These are phyloP conservation scores for Notolepis coatsorum DNA, from an alignment of 2,797 vertebrate species.

Conservation along the genomic window DNA sequence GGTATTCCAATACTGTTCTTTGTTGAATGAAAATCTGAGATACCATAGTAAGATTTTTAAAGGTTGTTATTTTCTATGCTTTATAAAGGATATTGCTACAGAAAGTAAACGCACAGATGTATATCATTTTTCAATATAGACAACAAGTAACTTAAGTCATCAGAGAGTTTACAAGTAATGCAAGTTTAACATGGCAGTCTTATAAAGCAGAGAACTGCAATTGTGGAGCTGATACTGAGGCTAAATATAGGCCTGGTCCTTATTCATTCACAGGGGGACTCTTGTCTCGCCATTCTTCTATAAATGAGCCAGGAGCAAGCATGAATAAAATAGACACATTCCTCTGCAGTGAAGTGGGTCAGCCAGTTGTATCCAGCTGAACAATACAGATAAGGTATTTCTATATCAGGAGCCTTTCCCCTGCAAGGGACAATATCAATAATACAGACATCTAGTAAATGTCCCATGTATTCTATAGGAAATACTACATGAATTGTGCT, in stretches of 20 bases:
- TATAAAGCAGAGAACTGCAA: background rate
- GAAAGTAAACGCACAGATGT: no score
- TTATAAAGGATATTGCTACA: no score
- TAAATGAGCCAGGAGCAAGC: background rate
- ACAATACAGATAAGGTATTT: background rate
- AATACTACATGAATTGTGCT: no score
- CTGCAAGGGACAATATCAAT: conserved; percentile 1
- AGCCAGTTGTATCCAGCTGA: conserved; percentile 3
- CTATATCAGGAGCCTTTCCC: background rate
- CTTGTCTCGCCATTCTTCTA: background rate
- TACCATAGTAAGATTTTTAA: no score
- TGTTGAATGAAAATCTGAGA: no score
- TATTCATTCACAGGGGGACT: background rate
- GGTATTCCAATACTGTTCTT: no score
- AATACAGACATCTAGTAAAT: background rate
- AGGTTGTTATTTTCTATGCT: no score
- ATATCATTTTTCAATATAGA: no score
- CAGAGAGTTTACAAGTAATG: background rate
- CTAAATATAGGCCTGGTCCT: background rate
- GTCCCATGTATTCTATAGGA: background rate
- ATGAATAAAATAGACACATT: conserved; percentile 29
- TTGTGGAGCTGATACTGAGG: background rate
- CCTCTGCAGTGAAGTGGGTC: background rate
- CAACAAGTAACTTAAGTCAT: background rate
- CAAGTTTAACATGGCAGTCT: no score